Conservation (phyloP, 2,888 invertebrate species). For the Timema podura region DNA sequence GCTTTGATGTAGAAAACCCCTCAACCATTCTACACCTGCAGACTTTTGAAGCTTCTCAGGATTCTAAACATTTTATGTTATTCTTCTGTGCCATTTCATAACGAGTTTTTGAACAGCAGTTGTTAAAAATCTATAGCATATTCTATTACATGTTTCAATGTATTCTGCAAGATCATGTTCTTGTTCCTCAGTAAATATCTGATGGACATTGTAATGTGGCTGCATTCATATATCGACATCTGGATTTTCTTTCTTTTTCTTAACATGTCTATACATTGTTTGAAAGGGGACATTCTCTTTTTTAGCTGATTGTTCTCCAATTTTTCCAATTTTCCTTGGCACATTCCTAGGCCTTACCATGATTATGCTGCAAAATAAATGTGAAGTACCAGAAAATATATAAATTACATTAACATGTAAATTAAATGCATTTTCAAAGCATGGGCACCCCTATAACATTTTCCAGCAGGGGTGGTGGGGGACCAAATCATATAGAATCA, state of each 20-base stretch:
- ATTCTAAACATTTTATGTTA: neutral
- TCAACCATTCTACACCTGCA: slow-evolving; percentile 3
- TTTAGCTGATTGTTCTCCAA: no score
- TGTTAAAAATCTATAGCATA: neutral
- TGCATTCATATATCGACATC: neutral
- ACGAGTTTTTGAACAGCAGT: neutral
- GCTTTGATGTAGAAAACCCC: neutral
- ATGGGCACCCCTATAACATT: no score
- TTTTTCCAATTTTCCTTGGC: no score
- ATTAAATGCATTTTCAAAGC: no score
- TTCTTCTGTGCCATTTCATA: neutral
- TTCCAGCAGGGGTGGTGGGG: no score
- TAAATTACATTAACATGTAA: no score
- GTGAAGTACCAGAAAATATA: no score
- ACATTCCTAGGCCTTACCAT: no score
- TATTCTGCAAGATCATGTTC: neutral
- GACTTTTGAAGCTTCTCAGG: neutral
- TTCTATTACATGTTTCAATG: slow-evolving; percentile 5
- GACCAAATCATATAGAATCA: no score
- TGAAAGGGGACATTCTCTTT: neutral
- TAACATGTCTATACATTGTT: neutral
- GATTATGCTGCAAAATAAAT: no score
- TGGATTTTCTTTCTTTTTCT: slow-evolving; percentile 11
- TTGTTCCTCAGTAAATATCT: neutral
- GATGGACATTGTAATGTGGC: neutral